Base-by-base conservation (phyloP, 2,113 vertebrate species). In the Psephotus haematonotus region DNA sequence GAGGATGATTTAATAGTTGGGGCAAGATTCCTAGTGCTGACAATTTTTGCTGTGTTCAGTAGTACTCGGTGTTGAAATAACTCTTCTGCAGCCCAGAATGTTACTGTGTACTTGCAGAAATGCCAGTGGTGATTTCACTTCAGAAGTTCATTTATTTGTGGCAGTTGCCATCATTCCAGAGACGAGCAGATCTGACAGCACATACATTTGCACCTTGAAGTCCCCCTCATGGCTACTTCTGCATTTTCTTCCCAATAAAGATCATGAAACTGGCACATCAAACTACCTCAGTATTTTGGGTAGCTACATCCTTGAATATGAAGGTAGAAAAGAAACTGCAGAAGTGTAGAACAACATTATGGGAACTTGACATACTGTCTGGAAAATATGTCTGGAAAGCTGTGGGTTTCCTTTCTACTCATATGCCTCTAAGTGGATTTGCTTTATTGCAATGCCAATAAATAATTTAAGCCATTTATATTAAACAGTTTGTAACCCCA, bases 401-500 rank as follows among this genome's bases (percentile, higher is more conserved):
- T 76, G 77, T 88, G 88, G 64, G 47, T 94, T 97, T 97, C 92
- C 82, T 78, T 85, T 92, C 93, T 91, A 75, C 63, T 91, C 64
- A 55, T 83, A 49, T 2, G 29, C 35, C 50, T 87, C 86, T 25
- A 49, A 92, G 76, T 91, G 68, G 75, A 49, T 92, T 85, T 95
- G 67, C 82, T 97, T 96, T 96, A 80, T 94, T 96, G 80, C 37
- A 29, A 64, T 95, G 88, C 91, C 93, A 96, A n/a, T 91, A 84
- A 82, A 90, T 95, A 95, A 95, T 88, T 91, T 92, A 95, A 96
- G 37, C 72, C 50, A 77, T 88, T 96, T 93, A 76, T 84, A 69
- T 86, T 93, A 89, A 86, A 67, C 19, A 79, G n/a, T 44, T 87
- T 80, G 43, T 86, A 85, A 90, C 95, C 44, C 57, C 78, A 89